Evolutionary conservation across 2,888 invertebrate species (phyloP), one percentile per base, ranked within the genome.

Genomic region (Slavum lentiscoides): DNA sequence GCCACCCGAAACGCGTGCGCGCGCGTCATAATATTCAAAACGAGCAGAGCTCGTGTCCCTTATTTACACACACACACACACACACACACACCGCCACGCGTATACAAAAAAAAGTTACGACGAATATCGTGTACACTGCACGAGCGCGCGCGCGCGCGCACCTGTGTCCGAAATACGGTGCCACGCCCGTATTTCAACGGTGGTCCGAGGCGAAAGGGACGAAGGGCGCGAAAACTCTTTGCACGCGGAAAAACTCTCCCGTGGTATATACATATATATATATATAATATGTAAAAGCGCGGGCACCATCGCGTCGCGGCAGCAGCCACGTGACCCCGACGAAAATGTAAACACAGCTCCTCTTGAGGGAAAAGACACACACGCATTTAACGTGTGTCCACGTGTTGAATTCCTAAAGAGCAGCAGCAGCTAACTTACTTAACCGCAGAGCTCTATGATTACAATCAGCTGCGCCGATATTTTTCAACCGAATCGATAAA

Each of bases 381-480:
- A 30, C 30, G 43, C 64, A 39, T 80, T 64, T n/a, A 72, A 72
- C 70, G 39, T 43, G 39, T 43, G 72, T 72, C 80, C 80, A 80
- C 80, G 58, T 80, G 80, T 80, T 80, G 80, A 72, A 72, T 72
- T 58, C 43, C 11, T 30, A 53, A 64, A 74, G 21, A 30, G 19
- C 43, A 17, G 9, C 49, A 37, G 7, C 62, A 4, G 30, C n/a
- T n/a, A n/a, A n/a, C n/a, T n/a, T n/a, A n/a, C n/a, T n/a, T n/a
- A n/a, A n/a, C n/a, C n/a, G n/a, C 30, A 30, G 30, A 30, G 1
- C 30, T 2, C 30, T 30, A 30, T n/a, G n/a, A n/a, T 37, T n/a
- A 4, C 15, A 37, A 74, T 74, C 62, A 53, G 53, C 64, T 30
- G 15, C 49, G 15, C 49, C 49, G 49, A 13, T 3, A 13, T 49